Percentiles rank a stretch among this genome's conserved stretches.
Conservation (phyloP, 2,113 vertebrate genomes). For the Lepisosteus oculatus region DNA sequence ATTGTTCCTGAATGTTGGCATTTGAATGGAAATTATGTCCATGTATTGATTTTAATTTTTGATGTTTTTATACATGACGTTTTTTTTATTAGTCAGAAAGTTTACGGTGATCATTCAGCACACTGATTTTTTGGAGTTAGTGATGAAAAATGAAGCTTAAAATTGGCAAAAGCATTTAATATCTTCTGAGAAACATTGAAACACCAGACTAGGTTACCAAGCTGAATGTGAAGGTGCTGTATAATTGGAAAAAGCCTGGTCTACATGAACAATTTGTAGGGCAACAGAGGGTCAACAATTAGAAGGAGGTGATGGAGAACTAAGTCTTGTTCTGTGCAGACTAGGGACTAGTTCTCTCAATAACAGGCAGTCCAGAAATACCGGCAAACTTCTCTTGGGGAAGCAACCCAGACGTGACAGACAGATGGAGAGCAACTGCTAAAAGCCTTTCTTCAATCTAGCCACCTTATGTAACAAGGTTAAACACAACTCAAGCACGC, state of each 20-base stretch:
- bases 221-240: background rate
- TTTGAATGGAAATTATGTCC: too few species aligned
- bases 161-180: background rate
- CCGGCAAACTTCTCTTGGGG: background rate
- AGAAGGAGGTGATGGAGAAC: conserved; percentile 4
- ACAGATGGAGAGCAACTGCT: conserved; percentile 45
- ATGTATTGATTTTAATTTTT: too few species aligned
- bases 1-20: too few species aligned
- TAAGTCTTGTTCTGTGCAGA: background rate
- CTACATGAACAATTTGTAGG: background rate
- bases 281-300: background rate
- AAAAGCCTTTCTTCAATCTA: conserved; percentile 57
- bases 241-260: too few species aligned
- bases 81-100: too few species aligned
- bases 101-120: too few species aligned
- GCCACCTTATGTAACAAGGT: conserved; percentile 51
- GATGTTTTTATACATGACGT: too few species aligned
- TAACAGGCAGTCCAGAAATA: background rate
- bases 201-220: background rate
- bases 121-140: too few species aligned
- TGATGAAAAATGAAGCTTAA: too few species aligned
- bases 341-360: background rate
- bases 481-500: conserved; percentile 44
- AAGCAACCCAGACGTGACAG: background rate
- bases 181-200: background rate